Conservation (phyloP, 2,113 vertebrate species). For the Nerophis lumbriciformis region DNA sequence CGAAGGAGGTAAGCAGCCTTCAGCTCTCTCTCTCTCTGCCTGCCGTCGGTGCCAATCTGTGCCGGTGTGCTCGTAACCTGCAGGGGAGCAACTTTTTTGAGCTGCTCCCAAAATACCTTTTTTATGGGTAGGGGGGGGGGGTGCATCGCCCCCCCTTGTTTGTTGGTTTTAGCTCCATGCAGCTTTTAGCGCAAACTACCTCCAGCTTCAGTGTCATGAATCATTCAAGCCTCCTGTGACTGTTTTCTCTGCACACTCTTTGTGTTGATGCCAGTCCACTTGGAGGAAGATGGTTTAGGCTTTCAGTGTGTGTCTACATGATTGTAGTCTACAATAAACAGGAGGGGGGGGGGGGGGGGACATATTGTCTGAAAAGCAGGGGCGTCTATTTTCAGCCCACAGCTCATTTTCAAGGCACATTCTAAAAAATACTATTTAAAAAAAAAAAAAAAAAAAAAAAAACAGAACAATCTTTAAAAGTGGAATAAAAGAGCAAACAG, state of each 20-base stretch:
- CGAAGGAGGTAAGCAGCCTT: slow-evolving; percentile 45
- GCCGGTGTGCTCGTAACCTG: slow-evolving; percentile 11
- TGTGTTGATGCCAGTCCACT: background rate
- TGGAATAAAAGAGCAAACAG: too few relatives aligned
- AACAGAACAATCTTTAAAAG: too few relatives aligned
- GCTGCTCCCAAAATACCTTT: slow-evolving; percentile 17
- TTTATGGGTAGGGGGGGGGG: too few relatives aligned
- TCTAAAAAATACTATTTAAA: too few relatives aligned
- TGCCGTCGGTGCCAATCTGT: slow-evolving; percentile 8
- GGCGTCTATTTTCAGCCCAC: too few relatives aligned
- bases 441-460: too few relatives aligned
- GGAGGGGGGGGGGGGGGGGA: too few relatives aligned
- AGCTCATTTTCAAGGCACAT: too few relatives aligned
- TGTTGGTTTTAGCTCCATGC: slow-evolving; percentile 46
- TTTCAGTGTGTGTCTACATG: background rate
- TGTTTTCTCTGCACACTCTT: slow-evolving; percentile 7
- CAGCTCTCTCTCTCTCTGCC: slow-evolving; percentile 5
- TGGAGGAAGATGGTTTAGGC: background rate
- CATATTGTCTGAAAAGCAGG: too few relatives aligned
- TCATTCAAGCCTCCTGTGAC: slow-evolving; percentile 52
- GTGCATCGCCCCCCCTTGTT: slow-evolving; percentile 9
- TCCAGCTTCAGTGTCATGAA: slow-evolving; percentile 49
- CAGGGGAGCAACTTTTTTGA: slow-evolving; percentile 25
- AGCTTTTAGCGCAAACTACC: slow-evolving; percentile 56
- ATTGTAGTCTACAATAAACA: too few relatives aligned